A percentile compares a stretch with the other conserved stretches of the same genome.
phyloP scores from a whole-genome alignment of 2,888 invertebrate genomes.

The Meteorus colon region DNA sequence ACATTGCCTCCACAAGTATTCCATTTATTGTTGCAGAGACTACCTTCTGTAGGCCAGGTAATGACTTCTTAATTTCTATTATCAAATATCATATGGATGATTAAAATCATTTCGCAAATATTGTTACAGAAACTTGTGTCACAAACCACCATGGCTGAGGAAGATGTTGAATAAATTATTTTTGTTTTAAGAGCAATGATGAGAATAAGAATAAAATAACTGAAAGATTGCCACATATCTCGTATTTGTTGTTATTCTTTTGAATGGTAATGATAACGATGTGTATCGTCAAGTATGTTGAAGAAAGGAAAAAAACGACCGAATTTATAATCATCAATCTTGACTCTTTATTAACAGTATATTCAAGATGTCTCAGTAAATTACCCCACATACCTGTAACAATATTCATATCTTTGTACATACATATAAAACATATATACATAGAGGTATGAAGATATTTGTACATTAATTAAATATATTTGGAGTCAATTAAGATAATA shows the following conservation, averaged over 20 bases:
- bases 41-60: slow-evolving; percentile 81
- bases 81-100: not conserved
- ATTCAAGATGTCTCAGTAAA: not conserved
- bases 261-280: not conserved
- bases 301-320: not conserved
- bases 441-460: not conserved
- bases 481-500: not conserved
- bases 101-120: slow-evolving; percentile 17
- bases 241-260: not conserved
- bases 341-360: not conserved
- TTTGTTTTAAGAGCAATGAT: slow-evolving; percentile 16
- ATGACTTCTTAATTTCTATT: not conserved
- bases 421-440: not conserved
- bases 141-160: slow-evolving; percentile 66
- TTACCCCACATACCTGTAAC: not conserved
- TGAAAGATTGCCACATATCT: slow-evolving; percentile 1
- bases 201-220: slow-evolving; percentile 26
- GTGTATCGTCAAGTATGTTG: not conserved
- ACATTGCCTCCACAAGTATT: slow-evolving; percentile 97
- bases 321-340: not conserved
- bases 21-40: slow-evolving; percentile 87
- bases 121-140: slow-evolving; percentile 64
- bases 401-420: not conserved
- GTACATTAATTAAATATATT: not conserved
- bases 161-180: slow-evolving; percentile 67